phyloP scores from a whole-genome alignment of 2,797 vertebrate genomes.

The Phyllotis vaccarum region DNA sequence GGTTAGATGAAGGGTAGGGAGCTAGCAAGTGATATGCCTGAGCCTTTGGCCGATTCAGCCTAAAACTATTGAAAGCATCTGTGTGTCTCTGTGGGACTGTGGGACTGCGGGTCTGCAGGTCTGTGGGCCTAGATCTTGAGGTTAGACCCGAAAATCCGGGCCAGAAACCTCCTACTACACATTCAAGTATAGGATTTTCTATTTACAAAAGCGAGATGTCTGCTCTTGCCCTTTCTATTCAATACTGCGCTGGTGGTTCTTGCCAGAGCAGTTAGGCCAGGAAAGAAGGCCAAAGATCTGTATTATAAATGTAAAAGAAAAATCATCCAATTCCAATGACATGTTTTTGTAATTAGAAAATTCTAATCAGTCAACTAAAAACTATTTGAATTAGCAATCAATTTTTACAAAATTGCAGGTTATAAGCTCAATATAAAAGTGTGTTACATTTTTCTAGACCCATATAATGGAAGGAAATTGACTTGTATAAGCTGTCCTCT shows the following conservation, averaged over 20 bases:
- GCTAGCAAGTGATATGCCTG: no score
- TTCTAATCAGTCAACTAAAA: not conserved
- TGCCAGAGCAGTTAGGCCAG: not conserved
- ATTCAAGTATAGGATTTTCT: no score
- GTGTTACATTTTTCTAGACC: not conserved
- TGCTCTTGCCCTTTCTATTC: not conserved
- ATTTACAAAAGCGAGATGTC: not conserved
- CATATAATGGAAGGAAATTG: not conserved
- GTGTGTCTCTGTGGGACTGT: no score
- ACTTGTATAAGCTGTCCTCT: not conserved
- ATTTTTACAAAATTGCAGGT: not conserved
- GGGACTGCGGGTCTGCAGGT: no score
- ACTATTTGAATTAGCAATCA: not conserved
- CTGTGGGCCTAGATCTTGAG: no score
- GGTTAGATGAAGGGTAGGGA: no score
- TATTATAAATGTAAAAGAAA: not conserved
- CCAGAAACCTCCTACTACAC: no score
- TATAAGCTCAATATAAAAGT: not conserved
- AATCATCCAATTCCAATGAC: not conserved
- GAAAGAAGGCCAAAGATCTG: not conserved
- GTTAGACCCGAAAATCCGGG: no score
- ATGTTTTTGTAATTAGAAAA: not conserved
- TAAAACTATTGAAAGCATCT: no score
- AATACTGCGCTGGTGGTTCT: not conserved
- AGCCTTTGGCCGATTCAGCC: no score